Base-by-base conservation (phyloP, 2,888 invertebrate genomes). In the Argyra leucocephala region DNA sequence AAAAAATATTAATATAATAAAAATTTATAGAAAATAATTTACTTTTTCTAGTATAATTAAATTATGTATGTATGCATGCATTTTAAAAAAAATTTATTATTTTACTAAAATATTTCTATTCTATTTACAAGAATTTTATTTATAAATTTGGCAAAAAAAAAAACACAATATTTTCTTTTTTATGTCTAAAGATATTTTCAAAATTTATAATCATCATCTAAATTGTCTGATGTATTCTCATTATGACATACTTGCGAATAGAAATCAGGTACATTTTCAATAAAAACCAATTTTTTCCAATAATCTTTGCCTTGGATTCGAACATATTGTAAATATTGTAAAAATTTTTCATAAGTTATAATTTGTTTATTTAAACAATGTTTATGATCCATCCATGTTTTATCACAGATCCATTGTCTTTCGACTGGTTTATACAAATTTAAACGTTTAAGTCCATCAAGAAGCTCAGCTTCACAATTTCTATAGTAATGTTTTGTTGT, bases 401-500 rank as follows among this genome's bases (percentile, higher is more conserved):
- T 82, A 71, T 85, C 85, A 6, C 82, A 84, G 15, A 85, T 86
- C 90, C 90, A 90, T 74, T 88, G 89, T 70, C 91, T 83, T 67
- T 86, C 85, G n/a, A 85, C 83, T 0, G 90, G 90, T 70, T 88
- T 86, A 10, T 82, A 81, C 26, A 89, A 81, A 15, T 87, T 86
- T 22, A 88, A 81, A 1, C 87, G 82, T 67, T 87, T 85, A 69
- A 89, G 85, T 85, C 88, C 88, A 70, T 86, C 86, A 72, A 86
- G 83, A 70, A 88, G 89, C 74, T 88, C 88, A 72, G 88, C 85
- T 0, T 85, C 85, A 74, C 87, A 86, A 74, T 86, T 84, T 1
- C 86, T 86, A 70, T 88, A 89, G 86, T 87, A 89, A 71, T 89
- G 86, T 71, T 89, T 88, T 67, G 90, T 88, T 64, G 89, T 89